Conservation (phyloP, 1,140 invertebrate genomes). For the Solenopsis fugax region DNA sequence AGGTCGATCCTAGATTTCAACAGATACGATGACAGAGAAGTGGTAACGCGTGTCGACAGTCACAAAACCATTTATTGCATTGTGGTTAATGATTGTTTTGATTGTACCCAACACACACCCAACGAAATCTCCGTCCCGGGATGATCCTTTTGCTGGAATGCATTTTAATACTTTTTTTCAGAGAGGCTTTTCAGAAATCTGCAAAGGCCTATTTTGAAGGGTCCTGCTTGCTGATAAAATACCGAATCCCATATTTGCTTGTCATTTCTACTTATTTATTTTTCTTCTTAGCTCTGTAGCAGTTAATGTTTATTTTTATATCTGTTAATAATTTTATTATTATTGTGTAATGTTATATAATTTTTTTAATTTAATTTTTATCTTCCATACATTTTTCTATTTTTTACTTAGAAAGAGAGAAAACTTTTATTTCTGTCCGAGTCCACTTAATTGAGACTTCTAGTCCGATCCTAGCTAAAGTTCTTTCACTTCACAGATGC, state of each 20-base stretch:
- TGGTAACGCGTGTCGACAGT: neutral
- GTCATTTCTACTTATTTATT: neutral
- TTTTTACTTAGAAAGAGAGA: neutral
- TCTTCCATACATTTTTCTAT: neutral
- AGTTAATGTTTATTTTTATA: neutral
- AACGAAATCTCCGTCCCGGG: neutral
- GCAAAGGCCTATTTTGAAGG: neutral
- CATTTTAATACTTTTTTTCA: too few species aligned
- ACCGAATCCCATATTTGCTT: neutral
- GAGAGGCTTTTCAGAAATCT: conserved; percentile 31
- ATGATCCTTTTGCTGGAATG: conserved; percentile 70
- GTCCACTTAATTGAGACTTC: conserved; percentile 1
- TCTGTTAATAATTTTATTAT: conserved; percentile 2
- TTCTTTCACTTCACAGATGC: conserved; percentile 8
- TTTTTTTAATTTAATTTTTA: neutral
- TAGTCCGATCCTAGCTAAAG: neutral
- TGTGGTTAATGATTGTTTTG: conserved; percentile 80
- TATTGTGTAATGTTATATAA: neutral
- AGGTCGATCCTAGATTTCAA: conserved; percentile 14
- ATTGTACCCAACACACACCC: conserved; percentile 78
- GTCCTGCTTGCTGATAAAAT: neutral
- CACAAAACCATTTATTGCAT: conserved; percentile 61
- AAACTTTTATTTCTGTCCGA: neutral
- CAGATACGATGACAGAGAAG: neutral
- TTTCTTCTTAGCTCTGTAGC: neutral